These are phyloP conservation scores for Brachyopa scutellaris DNA, from an alignment of 2,888 invertebrate species.

Conservation along the genomic window DNA sequence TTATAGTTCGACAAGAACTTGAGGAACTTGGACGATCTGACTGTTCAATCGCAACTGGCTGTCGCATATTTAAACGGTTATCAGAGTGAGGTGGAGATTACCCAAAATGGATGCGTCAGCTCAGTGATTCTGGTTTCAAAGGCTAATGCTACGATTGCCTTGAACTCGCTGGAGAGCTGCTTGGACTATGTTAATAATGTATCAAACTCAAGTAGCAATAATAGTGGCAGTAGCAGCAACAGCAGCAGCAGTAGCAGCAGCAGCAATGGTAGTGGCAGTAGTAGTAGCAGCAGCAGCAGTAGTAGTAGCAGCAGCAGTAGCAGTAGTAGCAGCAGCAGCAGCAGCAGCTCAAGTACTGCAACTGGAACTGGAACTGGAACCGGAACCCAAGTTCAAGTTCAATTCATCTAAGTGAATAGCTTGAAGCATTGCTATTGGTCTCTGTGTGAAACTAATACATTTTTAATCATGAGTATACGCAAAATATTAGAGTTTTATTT, in stretches of 20 bases:
- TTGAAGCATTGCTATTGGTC: background rate
- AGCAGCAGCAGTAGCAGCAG: background rate
- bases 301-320: too few relatives aligned
- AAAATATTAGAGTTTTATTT: too few relatives aligned
- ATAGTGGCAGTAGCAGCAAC: background rate
- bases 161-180: slow-evolving; percentile 11
- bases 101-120: slow-evolving; percentile 7
- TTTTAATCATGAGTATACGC: too few relatives aligned
- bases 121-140: slow-evolving; percentile 3
- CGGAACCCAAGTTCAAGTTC: background rate
- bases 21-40: slow-evolving; percentile 15
- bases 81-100: slow-evolving; percentile 12
- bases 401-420: background rate
- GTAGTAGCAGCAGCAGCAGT: background rate
- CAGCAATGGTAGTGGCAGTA: background rate
- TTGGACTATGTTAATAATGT: slow-evolving; percentile 4
- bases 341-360: too few relatives aligned
- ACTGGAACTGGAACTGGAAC: too few relatives aligned
- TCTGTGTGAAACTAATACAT: background rate
- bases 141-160: background rate
- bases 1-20: slow-evolving; percentile 23
- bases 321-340: too few relatives aligned
- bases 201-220: background rate
- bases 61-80: slow-evolving; percentile 1
- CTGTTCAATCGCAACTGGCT: slow-evolving; percentile 17